Conservation (phyloP, 2,797 vertebrate genomes). For the Chelon labrosus region DNA sequence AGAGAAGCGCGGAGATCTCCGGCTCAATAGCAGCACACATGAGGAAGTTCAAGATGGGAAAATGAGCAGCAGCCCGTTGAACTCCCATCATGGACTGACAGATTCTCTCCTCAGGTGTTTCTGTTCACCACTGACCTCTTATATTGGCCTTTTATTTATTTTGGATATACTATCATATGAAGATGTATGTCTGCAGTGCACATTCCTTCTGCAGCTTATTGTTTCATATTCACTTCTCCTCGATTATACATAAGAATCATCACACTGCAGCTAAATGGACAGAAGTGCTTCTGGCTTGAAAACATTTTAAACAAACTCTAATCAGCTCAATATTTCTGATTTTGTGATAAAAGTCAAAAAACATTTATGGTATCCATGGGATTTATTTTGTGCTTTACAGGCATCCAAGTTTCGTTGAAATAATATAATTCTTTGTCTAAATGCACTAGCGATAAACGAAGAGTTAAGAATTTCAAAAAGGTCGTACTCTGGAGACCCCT, state of each 20-base stretch:
- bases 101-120: neutral
- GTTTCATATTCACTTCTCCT: neutral
- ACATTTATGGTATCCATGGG: too few species aligned
- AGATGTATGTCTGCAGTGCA: constrained; percentile 7
- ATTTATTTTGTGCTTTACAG: too few species aligned
- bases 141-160: constrained; percentile 46
- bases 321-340: neutral
- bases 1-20: constrained; percentile 88
- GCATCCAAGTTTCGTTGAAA: too few species aligned
- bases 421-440: too few species aligned
- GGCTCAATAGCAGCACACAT: constrained; percentile 89
- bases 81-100: neutral
- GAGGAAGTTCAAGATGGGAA: constrained; percentile 82
- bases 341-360: neutral
- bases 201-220: constrained; percentile 11
- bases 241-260: neutral
- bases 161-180: neutral
- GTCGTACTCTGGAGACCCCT: neutral
- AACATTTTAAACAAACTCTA: neutral
- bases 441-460: too few species aligned
- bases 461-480: too few species aligned
- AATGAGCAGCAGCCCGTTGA: neutral
- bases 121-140: neutral
- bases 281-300: neutral
- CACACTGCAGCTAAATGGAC: constrained; percentile 3